Evolutionary conservation across 2,888 invertebrate species (phyloP).

Genomic region (Pimpla rufipes): DNA sequence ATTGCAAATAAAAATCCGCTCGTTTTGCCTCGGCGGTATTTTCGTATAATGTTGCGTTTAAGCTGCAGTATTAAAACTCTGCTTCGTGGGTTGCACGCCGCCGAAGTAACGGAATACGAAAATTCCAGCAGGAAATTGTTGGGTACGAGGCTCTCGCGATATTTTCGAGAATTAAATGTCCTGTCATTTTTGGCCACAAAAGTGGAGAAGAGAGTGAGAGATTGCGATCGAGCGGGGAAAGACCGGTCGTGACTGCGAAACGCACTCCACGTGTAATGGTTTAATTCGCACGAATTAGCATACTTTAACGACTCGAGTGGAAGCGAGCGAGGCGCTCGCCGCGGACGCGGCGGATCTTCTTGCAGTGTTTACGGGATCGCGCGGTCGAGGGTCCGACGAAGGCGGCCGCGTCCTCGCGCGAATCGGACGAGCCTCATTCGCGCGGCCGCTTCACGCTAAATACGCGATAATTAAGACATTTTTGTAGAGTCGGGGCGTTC

Average conservation of each 20-base stretch:
- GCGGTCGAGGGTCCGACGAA: conserved; percentile 39
- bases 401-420: conserved; percentile 23
- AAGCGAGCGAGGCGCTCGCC: conserved; percentile 55
- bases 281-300: conserved; percentile 80
- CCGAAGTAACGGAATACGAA: no score
- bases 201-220: conserved; percentile 68
- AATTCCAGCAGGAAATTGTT: no score
- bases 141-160: neutral
- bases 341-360: conserved; percentile 70
- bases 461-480: conserved; percentile 75
- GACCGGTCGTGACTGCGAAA: conserved; percentile 71
- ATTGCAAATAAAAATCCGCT: no score
- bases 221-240: conserved; percentile 73
- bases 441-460: conserved; percentile 49
- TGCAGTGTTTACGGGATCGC: conserved; percentile 69
- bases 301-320: conserved; percentile 75
- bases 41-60: no score
- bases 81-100: no score
- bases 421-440: conserved; percentile 36
- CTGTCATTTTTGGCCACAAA: conserved; percentile 68
- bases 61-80: no score
- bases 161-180: conserved; percentile 72
- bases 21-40: no score
- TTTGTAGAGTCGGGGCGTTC: neutral
- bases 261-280: conserved; percentile 75